A percentile compares a stretch with the other conserved stretches of the same genome.
These are phyloP conservation scores for Gastrophryne carolinensis DNA, from an alignment of 2,797 vertebrate genomes.

Conservation along the genomic window DNA sequence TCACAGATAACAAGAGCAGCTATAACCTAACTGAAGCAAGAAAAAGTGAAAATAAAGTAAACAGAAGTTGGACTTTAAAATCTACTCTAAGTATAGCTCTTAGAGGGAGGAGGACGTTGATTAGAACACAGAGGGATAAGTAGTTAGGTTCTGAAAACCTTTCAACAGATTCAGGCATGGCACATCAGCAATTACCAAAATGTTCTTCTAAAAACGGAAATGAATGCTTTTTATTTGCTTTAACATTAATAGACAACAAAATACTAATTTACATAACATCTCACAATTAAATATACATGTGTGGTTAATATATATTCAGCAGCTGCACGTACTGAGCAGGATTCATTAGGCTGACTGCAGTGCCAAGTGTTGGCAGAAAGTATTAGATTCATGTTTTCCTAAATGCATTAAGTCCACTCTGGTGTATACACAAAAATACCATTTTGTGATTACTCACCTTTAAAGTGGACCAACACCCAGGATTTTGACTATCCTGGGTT, in stretches of 20 bases:
- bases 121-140: too few species aligned
- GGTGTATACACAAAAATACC: constrained; percentile 28
- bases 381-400: constrained; percentile 32
- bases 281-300: constrained; percentile 32
- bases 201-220: background rate
- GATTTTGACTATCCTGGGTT: too few species aligned
- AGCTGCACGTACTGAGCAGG: constrained; percentile 5
- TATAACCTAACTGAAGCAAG: too few species aligned
- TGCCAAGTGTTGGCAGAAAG: constrained; percentile 35
- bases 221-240: background rate
- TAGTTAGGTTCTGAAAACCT: background rate
- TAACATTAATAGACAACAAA: constrained; percentile 17
- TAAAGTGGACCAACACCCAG: too few species aligned
- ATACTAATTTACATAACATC: constrained; percentile 16
- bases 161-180: background rate
- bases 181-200: background rate
- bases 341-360: constrained; percentile 27
- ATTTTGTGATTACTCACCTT: too few species aligned
- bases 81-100: too few species aligned
- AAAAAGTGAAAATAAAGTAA: too few species aligned
- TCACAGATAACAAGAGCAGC: too few species aligned
- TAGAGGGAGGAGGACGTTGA: too few species aligned
- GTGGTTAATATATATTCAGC: constrained; percentile 32
- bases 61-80: too few species aligned
- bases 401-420: constrained; percentile 37